Evolutionary conservation across 2,888 invertebrate species (phyloP).

Genomic region (Oxytorus armatus): DNA sequence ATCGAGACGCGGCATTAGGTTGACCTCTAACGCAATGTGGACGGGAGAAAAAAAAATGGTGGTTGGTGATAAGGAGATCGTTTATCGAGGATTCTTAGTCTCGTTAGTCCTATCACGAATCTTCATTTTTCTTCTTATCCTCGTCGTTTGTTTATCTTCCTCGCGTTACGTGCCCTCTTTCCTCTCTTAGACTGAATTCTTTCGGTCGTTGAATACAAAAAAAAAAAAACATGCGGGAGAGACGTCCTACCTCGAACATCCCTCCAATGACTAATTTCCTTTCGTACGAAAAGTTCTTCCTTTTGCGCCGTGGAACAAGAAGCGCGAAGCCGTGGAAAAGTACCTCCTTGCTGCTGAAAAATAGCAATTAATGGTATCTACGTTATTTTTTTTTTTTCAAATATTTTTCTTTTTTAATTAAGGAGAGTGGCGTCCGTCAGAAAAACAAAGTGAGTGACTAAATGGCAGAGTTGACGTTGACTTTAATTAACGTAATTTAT

Average conservation of each 20-base stretch:
- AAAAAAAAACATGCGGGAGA: constrained; percentile 16
- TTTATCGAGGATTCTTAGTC: constrained; percentile 38
- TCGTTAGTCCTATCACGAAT: constrained; percentile 25
- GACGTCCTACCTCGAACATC: constrained; percentile 39
- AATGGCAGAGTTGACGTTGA: constrained; percentile 47
- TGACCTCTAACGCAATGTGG: constrained; percentile 1
- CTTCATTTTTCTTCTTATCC: constrained; percentile 32
- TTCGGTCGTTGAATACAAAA: constrained; percentile 2
- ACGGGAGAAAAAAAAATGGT: neutral
- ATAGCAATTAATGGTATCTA: constrained; percentile 35
- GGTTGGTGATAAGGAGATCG: too few species aligned
- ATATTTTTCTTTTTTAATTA: neutral
- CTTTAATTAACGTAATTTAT: constrained; percentile 34
- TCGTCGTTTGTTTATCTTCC: constrained; percentile 30
- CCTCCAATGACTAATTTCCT: constrained; percentile 50
- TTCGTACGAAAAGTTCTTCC: constrained; percentile 19
- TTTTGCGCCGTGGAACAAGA: neutral
- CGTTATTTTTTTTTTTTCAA: neutral
- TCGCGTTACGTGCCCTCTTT: neutral
- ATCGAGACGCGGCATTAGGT: constrained; percentile 58
- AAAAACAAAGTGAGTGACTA: constrained; percentile 20
- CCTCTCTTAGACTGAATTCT: constrained; percentile 23
- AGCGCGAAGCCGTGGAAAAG: neutral
- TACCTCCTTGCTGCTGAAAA: constrained; percentile 12
- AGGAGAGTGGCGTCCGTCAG: neutral